A percentile compares a stretch with the other conserved stretches of the same genome.
Conservation (phyloP, 2,113 vertebrate genomes). For the Hymenochirus boettgeri region DNA sequence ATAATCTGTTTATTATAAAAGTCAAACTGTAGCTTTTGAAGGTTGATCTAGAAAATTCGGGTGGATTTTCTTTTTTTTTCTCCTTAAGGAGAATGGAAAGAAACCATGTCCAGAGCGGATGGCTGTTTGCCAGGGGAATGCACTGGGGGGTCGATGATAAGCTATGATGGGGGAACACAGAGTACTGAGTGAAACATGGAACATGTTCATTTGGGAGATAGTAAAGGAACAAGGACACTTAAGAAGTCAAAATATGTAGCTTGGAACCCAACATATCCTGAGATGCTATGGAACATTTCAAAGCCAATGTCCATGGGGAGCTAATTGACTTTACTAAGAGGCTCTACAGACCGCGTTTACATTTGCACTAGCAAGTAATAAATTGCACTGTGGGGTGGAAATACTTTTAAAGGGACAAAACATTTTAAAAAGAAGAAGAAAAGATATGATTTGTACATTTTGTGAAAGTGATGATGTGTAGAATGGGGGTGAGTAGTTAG, state of each 20-base stretch:
- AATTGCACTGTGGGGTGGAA: constrained; percentile 6
- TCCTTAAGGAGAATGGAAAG: constrained; percentile 7
- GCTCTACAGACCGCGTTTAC: constrained; percentile 8
- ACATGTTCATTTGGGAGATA: constrained; percentile 10
- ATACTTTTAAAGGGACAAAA: too few species aligned
- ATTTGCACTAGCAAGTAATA: not conserved
- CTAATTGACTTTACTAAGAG: constrained; percentile 4
- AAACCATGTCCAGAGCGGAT: constrained; percentile 16
- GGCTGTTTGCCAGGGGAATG: not conserved
- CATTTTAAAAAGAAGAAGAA: too few species aligned
- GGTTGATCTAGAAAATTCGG: constrained; percentile 1
- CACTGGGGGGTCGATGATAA: constrained; percentile 27
- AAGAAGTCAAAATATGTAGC: constrained; percentile 26
- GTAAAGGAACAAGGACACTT: constrained; percentile 18
- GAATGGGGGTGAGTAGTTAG: too few species aligned
- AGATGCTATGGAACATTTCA: constrained; percentile 22
- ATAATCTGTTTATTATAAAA: constrained; percentile 30
- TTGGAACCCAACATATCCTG: not conserved
- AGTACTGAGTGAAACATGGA: constrained; percentile 16
- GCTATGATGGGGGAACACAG: constrained; percentile 20
- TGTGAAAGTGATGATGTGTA: too few species aligned
- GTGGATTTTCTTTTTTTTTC: not conserved
- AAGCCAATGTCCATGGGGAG: constrained; percentile 21
- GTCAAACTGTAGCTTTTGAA: not conserved
- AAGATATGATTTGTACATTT: too few species aligned